Conservation (phyloP, 2,888 invertebrate genomes). For the Anticlea derivata region DNA sequence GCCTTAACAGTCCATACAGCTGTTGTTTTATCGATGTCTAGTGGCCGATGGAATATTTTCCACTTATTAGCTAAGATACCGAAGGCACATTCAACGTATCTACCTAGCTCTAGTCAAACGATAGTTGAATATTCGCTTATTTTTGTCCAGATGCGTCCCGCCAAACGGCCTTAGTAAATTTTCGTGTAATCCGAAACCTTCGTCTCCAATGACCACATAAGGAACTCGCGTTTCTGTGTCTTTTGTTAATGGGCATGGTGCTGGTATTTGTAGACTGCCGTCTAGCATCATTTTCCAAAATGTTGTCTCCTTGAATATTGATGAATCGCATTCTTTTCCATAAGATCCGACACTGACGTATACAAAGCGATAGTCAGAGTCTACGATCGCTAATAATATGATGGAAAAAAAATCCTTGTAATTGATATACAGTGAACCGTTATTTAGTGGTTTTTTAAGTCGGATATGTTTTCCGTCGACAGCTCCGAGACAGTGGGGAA, state of each 20-base stretch:
- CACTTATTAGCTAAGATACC: constrained; percentile 22
- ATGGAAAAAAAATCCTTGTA: constrained; percentile 38
- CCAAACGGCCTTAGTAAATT: constrained; percentile 26
- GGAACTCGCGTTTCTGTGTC: constrained; percentile 31
- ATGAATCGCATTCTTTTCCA: constrained; percentile 40
- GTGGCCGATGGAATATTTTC: constrained; percentile 12
- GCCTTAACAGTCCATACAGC: constrained; percentile 27
- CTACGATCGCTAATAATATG: constrained; percentile 38
- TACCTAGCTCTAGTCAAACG: constrained; percentile 25
- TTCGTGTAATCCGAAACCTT: constrained; percentile 27
- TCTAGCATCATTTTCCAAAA: constrained; percentile 39
- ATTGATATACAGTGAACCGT: constrained; percentile 32
- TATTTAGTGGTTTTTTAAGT: constrained; percentile 32
- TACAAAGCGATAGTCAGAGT: constrained; percentile 35
- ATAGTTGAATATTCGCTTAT: constrained; percentile 28
- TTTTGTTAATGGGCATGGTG: constrained; percentile 30
- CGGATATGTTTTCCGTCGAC: constrained; percentile 39
- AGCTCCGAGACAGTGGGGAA: constrained; percentile 29
- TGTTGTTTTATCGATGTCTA: constrained; percentile 26
- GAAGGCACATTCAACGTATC: constrained; percentile 27
- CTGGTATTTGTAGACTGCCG: constrained; percentile 35
- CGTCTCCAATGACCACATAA: constrained; percentile 24
- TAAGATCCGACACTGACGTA: constrained; percentile 35
- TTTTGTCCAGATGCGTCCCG: constrained; percentile 23
- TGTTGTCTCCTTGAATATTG: constrained; percentile 36